These are phyloP conservation scores for Corvus moneduloides DNA, from an alignment of 2,113 vertebrate species.

Conservation along the genomic window DNA sequence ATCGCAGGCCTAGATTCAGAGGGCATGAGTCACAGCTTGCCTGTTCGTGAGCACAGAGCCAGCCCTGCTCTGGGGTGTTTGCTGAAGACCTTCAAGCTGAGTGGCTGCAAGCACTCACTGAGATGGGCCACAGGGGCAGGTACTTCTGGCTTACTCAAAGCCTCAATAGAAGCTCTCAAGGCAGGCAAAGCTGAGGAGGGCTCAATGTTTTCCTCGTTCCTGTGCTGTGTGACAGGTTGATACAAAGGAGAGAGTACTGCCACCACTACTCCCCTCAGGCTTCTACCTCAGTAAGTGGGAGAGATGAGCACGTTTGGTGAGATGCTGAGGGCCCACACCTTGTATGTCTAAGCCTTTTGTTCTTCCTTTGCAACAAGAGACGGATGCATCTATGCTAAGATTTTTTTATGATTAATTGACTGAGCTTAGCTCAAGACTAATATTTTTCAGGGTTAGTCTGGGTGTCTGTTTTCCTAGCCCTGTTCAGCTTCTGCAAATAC, in stretches of 20 bases:
- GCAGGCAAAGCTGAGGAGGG: neutral
- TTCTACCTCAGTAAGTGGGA: neutral
- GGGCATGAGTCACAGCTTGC: neutral
- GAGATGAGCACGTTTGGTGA: fast-evolving
- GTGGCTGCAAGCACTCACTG: neutral
- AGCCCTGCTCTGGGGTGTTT: neutral
- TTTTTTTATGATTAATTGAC: neutral
- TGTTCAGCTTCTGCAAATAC: neutral
- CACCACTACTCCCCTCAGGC: neutral
- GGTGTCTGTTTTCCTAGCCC: neutral
- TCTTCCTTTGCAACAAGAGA: neutral
- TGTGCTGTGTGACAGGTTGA: neutral
- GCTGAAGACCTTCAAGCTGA: neutral
- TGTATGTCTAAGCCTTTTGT: neutral
- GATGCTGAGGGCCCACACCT: neutral
- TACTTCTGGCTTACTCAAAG: neutral
- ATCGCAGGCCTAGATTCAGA: constrained; percentile 25
- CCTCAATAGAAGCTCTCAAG: neutral
- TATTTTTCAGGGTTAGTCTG: neutral
- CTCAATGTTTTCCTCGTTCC: neutral
- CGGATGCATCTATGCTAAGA: neutral
- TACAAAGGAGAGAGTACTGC: neutral
- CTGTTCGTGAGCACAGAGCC: neutral
- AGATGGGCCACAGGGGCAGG: neutral
- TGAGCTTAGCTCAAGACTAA: neutral